Evolutionary conservation across 2,113 vertebrate species (phyloP).

Genomic region (Pedionomus torquatus): DNA sequence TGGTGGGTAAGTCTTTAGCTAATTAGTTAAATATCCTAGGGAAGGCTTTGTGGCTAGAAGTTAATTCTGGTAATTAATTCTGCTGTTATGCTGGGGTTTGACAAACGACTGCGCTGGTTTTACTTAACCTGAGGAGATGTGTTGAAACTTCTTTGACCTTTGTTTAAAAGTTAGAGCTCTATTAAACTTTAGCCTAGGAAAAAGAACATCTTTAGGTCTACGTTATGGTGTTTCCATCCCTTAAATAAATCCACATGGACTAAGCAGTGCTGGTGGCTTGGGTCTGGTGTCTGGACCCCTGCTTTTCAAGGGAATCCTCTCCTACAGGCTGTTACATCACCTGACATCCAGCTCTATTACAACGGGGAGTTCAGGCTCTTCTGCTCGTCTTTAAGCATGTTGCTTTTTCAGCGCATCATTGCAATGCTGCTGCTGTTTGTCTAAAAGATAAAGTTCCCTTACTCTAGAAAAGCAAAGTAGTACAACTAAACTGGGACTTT

Average conservation of each 20-base stretch:
- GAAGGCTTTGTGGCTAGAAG: slow-evolving; percentile 8
- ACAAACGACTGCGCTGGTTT: not conserved
- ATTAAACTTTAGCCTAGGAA: slow-evolving; percentile 6
- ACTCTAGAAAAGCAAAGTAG: not conserved
- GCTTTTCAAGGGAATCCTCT: not conserved
- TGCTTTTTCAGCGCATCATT: not conserved
- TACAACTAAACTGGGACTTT: not conserved
- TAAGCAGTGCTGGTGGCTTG: not conserved
- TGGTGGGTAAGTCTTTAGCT: not conserved
- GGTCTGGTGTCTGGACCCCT: not conserved
- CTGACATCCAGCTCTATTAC: not conserved
- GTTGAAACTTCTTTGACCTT: slow-evolving; percentile 11
- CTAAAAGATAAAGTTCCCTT: not conserved
- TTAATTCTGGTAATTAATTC: slow-evolving; percentile 10
- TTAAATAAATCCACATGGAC: not conserved
- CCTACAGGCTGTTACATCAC: not conserved
- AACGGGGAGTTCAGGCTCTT: not conserved
- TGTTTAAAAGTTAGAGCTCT: slow-evolving; percentile 13
- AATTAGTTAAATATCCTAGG: not conserved
- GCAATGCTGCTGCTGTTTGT: not conserved
- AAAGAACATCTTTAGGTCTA: not conserved
- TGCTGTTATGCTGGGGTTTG: not conserved
- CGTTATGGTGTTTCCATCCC: not conserved
- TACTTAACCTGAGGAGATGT: not conserved
- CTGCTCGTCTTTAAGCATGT: not conserved